These are phyloP conservation scores for Tenebrio molitor DNA, from an alignment of 1,140 invertebrate species.

Conservation along the genomic window DNA sequence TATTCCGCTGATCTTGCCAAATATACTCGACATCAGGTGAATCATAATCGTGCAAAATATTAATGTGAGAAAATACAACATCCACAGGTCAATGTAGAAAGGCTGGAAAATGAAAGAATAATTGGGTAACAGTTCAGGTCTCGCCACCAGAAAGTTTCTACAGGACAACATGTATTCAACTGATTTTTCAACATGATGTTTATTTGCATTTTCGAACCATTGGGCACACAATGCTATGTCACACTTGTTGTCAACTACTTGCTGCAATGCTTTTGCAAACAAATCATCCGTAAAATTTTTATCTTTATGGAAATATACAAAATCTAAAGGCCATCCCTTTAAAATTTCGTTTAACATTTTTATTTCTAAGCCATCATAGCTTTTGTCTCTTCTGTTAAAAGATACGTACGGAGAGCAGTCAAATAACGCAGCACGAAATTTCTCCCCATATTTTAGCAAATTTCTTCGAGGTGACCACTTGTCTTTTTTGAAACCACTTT, in stretches of 20 bases:
- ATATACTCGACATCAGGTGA: too few relatives aligned
- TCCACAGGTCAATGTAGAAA: too few relatives aligned
- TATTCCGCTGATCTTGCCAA: too few relatives aligned
- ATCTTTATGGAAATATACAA: neutral
- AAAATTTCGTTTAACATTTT: neutral
- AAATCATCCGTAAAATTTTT: neutral
- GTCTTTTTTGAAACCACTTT: too few relatives aligned
- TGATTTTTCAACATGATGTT: neutral
- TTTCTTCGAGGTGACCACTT: neutral
- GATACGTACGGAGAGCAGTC: neutral
- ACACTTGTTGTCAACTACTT: neutral
- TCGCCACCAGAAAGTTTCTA: neutral
- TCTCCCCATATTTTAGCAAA: neutral
- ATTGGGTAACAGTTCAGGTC: too few relatives aligned
- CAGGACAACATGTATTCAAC: neutral
- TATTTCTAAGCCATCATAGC: neutral
- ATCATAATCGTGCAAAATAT: too few relatives aligned
- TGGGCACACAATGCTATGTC: neutral
- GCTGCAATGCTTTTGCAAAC: neutral
- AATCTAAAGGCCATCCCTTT: neutral
- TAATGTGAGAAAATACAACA: too few relatives aligned
- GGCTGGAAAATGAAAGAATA: too few relatives aligned
- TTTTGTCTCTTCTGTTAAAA: neutral
- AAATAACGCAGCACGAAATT: neutral
- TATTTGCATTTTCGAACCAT: neutral